phyloP scores from a whole-genome alignment of 2,888 invertebrate species.

The Altica lythri region DNA sequence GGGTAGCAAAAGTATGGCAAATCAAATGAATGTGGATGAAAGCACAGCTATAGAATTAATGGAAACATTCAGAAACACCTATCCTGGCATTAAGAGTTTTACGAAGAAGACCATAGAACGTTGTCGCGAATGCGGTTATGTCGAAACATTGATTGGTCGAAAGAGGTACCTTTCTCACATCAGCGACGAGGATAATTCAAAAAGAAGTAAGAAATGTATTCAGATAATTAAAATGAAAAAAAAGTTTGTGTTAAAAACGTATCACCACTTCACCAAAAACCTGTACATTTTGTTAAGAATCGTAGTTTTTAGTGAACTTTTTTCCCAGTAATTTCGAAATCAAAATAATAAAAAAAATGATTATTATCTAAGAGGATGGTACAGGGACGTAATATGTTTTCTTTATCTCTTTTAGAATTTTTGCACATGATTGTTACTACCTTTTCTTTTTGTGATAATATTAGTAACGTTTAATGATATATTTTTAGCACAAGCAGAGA shows the following conservation, averaged over 20 bases:
- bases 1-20: slow-evolving; percentile 81
- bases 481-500: slow-evolving; percentile 76
- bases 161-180: slow-evolving; percentile 79
- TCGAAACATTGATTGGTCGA: slow-evolving; percentile 82
- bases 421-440: no score
- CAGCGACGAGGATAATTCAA: slow-evolving; percentile 63
- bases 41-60: slow-evolving; percentile 80
- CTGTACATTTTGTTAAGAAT: no score
- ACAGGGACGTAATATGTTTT: no score
- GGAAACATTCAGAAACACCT: slow-evolving; percentile 78
- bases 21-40: slow-evolving; percentile 77
- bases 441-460: no score
- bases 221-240: no score
- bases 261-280: no score
- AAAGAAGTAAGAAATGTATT: slow-evolving; percentile 69
- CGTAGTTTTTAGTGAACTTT: no score
- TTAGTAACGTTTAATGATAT: background rate
- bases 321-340: no score
- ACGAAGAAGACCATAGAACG: slow-evolving; percentile 60
- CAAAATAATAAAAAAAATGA: no score
- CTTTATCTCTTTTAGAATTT: no score
- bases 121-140: slow-evolving; percentile 74
- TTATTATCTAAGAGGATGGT: no score
- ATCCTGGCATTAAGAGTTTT: slow-evolving; percentile 72
- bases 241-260: no score